Evolutionary conservation across 2,888 invertebrate genomes (phyloP).

Genomic region (Agrochola litura): DNA sequence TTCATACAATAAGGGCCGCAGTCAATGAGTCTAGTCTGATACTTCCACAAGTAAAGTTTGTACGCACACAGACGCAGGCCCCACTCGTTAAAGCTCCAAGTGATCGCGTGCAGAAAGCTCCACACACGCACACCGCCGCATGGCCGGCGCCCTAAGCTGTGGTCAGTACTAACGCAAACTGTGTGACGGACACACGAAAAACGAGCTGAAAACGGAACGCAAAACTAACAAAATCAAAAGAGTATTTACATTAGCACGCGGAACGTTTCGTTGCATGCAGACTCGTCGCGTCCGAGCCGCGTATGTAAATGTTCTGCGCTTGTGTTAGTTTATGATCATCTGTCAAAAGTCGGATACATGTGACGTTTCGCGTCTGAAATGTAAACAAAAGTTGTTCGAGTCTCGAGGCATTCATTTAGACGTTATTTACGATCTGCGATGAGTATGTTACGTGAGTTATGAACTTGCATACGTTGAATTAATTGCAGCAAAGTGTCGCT

Average conservation of each 20-base stretch:
- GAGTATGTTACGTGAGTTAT: slow-evolving; percentile 85
- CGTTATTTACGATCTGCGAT: slow-evolving; percentile 84
- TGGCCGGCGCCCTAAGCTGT: slow-evolving; percentile 90
- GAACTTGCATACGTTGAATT: slow-evolving; percentile 87
- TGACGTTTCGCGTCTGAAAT: slow-evolving; percentile 88
- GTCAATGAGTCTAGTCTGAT: slow-evolving; percentile 90
- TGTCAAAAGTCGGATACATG: slow-evolving; percentile 89
- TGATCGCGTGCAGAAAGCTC: slow-evolving; percentile 90
- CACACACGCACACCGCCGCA: slow-evolving; percentile 88
- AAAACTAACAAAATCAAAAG: slow-evolving; percentile 82
- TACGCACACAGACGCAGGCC: slow-evolving; percentile 86
- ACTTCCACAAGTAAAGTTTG: slow-evolving; percentile 86
- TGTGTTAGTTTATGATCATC: slow-evolving; percentile 88
- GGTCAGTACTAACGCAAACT: slow-evolving; percentile 90
- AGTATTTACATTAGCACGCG: slow-evolving; percentile 73
- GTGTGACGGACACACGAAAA: slow-evolving; percentile 91
- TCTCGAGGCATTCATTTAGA: slow-evolving; percentile 79
- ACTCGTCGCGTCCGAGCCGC: slow-evolving; percentile 72
- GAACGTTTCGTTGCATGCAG: slow-evolving; percentile 66
- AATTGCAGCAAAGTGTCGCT: slow-evolving; percentile 83
- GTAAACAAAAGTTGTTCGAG: slow-evolving; percentile 88
- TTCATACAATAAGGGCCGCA: slow-evolving; percentile 90
- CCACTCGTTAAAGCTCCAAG: slow-evolving; percentile 86
- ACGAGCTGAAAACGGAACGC: slow-evolving; percentile 89
- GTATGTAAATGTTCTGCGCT: slow-evolving; percentile 87